phyloP scores from a whole-genome alignment of 2,797 vertebrate species.

The Pangasius mekongensis region DNA sequence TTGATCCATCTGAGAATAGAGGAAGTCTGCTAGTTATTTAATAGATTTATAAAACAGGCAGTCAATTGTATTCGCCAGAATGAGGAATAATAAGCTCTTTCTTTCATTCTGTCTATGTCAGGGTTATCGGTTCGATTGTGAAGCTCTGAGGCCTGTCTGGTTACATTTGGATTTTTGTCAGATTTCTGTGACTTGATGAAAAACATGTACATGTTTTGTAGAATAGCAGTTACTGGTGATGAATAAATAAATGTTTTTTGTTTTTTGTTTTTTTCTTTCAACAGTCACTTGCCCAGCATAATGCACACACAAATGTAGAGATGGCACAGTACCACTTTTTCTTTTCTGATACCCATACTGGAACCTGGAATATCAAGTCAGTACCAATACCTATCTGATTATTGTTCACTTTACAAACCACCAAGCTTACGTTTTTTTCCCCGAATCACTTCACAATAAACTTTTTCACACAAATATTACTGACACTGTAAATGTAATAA shows the following conservation, averaged over 20 bases:
- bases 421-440: too few species aligned
- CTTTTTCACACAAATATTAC: too few species aligned
- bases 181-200: not conserved
- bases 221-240: not conserved
- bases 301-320: too few species aligned
- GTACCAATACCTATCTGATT: too few species aligned
- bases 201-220: not conserved
- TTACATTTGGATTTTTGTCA: not conserved
- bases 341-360: too few species aligned
- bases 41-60: constrained; percentile 36
- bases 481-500: too few species aligned
- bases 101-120: not conserved
- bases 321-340: too few species aligned
- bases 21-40: constrained; percentile 21
- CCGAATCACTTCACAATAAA: not conserved
- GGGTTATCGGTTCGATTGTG: not conserved
- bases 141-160: not conserved
- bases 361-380: too few species aligned
- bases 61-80: constrained; percentile 29
- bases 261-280: too few species aligned
- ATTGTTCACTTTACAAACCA: too few species aligned
- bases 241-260: not conserved
- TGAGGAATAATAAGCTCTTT: constrained; percentile 23
- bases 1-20: constrained; percentile 2
- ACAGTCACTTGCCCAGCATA: too few species aligned